Base-by-base conservation (phyloP, 1,140 invertebrate species). In the Zaprionus taronus region DNA sequence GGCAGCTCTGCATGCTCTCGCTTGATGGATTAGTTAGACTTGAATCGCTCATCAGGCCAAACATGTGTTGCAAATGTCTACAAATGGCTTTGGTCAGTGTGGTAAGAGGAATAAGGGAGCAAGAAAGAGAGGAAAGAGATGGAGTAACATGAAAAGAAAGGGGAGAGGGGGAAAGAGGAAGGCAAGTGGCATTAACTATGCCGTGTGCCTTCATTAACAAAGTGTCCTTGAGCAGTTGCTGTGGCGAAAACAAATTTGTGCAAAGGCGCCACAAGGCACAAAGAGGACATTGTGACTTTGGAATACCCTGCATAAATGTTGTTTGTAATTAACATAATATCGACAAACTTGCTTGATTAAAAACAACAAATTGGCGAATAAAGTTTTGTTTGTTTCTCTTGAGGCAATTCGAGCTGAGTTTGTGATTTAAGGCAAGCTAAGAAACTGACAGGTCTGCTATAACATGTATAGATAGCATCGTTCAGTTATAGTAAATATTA, bases 11-110 rank as follows among this genome's bases (percentile, higher is more conserved):
- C 49, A 41, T 58, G 20, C 24, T 2, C 15, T 58, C 22, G 20
- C 53, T 47, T 74, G 72, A 74, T 74, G 65, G 65, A 74, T 74
- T 62, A 62, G 64, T 31, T 44, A 28, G 24, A 15, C 41, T 53
- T 55, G 28, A 57, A 73, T 34, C 64, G 56, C 63, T 56, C 64
- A 61, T 34, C 38, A 36, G 41, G 57, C 38, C 58, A 47, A 74
- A 69, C 72, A 74, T 69, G 65, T 74, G 72, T 61, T 73, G 64
- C 38, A 68, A 73, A 73, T 73, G 56, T 62, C 58, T 49, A 62
- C 57, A 62, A 74, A 69, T 69, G 67, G 36, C 26, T 69, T 62
- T 62, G 65, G 36, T 22, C 41, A 38, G n/a, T 31, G 11, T 47
- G 47, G 9, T 7, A n/a, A 15, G n/a, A 9, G 1, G 5, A 3